phyloP scores from a whole-genome alignment of 2,113 vertebrate species.

The Baryphthengus martii region DNA sequence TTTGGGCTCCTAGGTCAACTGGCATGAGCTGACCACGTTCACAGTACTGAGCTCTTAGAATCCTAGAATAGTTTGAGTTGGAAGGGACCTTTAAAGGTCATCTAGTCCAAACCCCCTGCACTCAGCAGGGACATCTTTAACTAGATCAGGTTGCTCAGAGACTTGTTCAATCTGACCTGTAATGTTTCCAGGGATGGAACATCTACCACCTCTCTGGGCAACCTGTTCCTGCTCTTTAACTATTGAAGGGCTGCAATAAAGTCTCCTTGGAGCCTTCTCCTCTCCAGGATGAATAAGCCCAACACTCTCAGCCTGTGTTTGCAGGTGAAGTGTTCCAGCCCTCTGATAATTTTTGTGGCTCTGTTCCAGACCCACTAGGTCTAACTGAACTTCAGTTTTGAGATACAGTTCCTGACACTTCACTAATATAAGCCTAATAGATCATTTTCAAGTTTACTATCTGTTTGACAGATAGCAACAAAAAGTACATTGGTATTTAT shows the following conservation, averaged over 20 bases:
- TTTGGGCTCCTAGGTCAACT: not conserved
- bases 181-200: not conserved
- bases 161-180: not conserved
- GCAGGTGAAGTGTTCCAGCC: accelerated
- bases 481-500: not conserved
- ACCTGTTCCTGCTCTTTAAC: too few relatives aligned
- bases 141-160: not conserved
- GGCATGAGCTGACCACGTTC: not conserved
- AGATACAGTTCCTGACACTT: not conserved
- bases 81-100: not conserved
- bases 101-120: not conserved
- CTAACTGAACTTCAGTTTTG: not conserved
- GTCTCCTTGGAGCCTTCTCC: not conserved
- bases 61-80: not conserved
- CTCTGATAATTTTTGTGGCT: not conserved
- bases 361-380: not conserved
- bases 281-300: not conserved
- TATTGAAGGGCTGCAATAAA: too few relatives aligned
- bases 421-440: not conserved
- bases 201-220: not conserved
- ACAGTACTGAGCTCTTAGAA: not conserved
- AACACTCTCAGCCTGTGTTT: not conserved
- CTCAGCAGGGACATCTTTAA: not conserved
- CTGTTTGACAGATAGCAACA: not conserved
- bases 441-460: not conserved